Conservation (phyloP, 1,140 invertebrate genomes). For the Euglossa dilemma region DNA sequence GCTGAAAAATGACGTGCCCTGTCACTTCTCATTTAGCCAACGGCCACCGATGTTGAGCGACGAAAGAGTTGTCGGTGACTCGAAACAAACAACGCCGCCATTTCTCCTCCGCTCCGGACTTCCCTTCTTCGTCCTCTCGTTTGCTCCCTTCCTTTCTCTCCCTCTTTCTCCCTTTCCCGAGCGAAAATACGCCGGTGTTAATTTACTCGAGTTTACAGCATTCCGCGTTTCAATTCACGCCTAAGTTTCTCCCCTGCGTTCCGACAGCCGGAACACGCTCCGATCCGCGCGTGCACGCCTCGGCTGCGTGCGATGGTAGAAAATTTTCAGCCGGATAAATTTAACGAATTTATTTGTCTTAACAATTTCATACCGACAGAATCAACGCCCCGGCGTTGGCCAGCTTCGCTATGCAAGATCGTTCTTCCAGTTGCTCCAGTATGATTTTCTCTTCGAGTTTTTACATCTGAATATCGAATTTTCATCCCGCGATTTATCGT, state of each 20-base stretch:
- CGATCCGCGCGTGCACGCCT: not conserved
- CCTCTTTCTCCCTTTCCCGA: not conserved
- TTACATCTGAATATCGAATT: too few relatives aligned
- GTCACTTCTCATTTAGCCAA: slow-evolving; percentile 5
- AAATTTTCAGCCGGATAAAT: slow-evolving; percentile 7
- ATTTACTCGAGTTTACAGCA: slow-evolving; percentile 50
- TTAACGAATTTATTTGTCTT: not conserved
- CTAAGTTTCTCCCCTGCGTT: slow-evolving; percentile 36
- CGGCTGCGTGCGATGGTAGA: not conserved
- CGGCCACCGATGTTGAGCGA: not conserved
- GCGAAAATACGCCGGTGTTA: slow-evolving; percentile 38
- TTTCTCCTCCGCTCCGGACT: not conserved
- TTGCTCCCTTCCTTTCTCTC: not conserved
- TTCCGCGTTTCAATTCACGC: slow-evolving; percentile 50
- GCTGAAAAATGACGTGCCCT: slow-evolving; percentile 9
- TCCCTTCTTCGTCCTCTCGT: not conserved
- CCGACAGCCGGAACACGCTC: not conserved
- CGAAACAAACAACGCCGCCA: slow-evolving; percentile 21
- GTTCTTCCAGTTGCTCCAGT: too few relatives aligned
- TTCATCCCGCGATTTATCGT: too few relatives aligned
- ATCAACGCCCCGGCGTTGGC: not conserved
- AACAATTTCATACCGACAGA: not conserved
- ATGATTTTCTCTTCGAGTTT: too few relatives aligned
- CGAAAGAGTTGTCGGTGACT: slow-evolving; percentile 25
- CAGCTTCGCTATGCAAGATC: too few relatives aligned